phyloP scores from a whole-genome alignment of 2,113 vertebrate genomes.

The Equus przewalskii region DNA sequence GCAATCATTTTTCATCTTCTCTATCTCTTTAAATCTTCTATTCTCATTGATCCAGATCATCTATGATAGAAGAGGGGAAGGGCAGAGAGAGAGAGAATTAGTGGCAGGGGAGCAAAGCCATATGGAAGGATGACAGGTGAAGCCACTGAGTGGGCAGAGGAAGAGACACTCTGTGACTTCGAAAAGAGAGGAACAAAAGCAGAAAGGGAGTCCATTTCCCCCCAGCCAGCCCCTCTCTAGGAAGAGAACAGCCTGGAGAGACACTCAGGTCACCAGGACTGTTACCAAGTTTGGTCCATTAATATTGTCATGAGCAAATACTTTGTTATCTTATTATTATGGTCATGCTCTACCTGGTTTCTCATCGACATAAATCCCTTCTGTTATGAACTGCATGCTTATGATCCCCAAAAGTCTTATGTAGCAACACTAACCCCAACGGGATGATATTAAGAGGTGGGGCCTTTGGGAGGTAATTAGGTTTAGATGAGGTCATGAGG shows the following conservation, averaged over 20 bases:
- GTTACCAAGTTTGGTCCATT: not conserved
- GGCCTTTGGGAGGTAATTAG: not conserved
- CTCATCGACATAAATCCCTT: not conserved
- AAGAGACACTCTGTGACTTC: not conserved
- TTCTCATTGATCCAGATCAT: conserved; percentile 5
- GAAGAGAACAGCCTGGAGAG: not conserved
- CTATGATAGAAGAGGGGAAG: not conserved
- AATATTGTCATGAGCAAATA: not conserved
- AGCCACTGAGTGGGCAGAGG: not conserved
- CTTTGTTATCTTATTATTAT: not conserved
- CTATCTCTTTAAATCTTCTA: not conserved
- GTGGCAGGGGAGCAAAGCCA: not conserved
- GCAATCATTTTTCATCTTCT: conserved; percentile 34
- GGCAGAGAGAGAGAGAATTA: not conserved
- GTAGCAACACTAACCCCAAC: not conserved
- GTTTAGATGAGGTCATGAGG: not conserved
- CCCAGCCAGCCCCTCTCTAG: not conserved
- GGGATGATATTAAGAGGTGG: not conserved
- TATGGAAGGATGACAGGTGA: not conserved
- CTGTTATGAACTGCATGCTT: not conserved
- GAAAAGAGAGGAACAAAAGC: not conserved
- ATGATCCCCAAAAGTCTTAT: not conserved
- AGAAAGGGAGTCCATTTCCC: not conserved
- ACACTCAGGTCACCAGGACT: not conserved
- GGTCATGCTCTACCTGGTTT: not conserved